These are phyloP conservation scores for Urocitellus parryii DNA, from an alignment of 2,113 vertebrate species.

Conservation along the genomic window DNA sequence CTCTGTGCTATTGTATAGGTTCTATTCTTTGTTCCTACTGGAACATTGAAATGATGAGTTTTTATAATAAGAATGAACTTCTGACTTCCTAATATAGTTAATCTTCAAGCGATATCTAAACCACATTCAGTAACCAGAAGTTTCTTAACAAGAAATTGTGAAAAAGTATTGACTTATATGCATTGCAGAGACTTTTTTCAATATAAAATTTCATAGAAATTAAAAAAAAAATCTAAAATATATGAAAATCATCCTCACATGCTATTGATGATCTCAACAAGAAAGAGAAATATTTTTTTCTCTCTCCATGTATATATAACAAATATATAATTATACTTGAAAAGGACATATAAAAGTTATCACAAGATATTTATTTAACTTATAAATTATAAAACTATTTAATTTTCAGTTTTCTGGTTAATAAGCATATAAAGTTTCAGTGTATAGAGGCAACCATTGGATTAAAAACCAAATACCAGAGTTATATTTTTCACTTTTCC, in stretches of 20 bases:
- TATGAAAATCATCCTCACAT: not conserved
- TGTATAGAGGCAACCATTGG: not conserved
- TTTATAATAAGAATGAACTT: not conserved
- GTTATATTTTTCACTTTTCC: conserved; percentile 45
- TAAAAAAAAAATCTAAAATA: not conserved
- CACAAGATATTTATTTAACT: not conserved
- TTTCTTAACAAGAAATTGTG: not conserved
- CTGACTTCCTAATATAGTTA: not conserved
- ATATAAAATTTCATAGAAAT: conserved; percentile 20
- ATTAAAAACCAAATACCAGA: not conserved
- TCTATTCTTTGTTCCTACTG: not conserved
- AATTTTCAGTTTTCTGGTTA: not conserved
- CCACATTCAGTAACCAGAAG: not conserved
- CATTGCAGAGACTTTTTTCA: not conserved
- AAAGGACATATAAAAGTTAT: not conserved
- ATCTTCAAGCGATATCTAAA: not conserved
- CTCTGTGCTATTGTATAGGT: not conserved
- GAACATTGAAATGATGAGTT: not conserved
- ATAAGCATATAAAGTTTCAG: not conserved
- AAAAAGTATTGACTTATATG: not conserved
- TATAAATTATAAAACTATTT: not conserved
- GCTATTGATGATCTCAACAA: not conserved
- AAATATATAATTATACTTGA: not conserved
- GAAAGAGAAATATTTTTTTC: not conserved
- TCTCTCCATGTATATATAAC: not conserved